Base-by-base conservation (phyloP, 2,888 invertebrate genomes). In the Linhomoeus sp. region DNA sequence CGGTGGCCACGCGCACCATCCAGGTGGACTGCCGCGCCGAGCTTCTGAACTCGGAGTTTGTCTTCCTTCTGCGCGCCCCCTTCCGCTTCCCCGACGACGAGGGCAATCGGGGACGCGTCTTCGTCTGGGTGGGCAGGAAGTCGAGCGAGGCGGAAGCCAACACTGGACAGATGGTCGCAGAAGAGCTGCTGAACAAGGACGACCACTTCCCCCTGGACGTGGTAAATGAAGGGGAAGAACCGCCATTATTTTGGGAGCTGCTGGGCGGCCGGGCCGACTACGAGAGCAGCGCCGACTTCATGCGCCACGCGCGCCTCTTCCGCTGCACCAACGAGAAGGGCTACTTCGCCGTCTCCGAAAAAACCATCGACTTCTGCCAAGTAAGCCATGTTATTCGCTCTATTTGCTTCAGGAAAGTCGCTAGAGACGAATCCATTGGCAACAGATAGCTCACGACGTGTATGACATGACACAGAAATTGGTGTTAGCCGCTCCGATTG, bases 241-340 rank as follows among this genome's bases (percentile, higher is more conserved):
- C 58, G 23, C 55, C 55, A 17, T 52, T 53, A 40, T 62, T 61
- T 47, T 62, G 60, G 61, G 50, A 50, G 12, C 14, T 43, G 43
- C 29, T 25, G 14, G 43, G 33, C 22, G 43, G 43, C 20, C n/a
- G 17, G 23, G 36, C 19, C 19, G 15, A 35, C 25, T 63, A 64
- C 49, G 56, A 57, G 23, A 52, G 43, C 7, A 79, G 83, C 62
- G 85, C 87, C 0, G 80, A 80, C 39, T 97, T 81, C 65, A 88
- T 97, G 79, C 76, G 82, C 61, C 83, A 77, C 68, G 85, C 88
- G 1, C 74, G 97, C 43, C 73, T 97, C 37, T 97, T 99, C 72
- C 77, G 97, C 46, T 97, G 97, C 69, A 97, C 94, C 41, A 99
- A 97, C 67, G 97, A 97, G 65, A 92, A 92, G 66, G 97, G 97